Conservation (phyloP, 2,113 vertebrate species). For the Anhinga anhinga region DNA sequence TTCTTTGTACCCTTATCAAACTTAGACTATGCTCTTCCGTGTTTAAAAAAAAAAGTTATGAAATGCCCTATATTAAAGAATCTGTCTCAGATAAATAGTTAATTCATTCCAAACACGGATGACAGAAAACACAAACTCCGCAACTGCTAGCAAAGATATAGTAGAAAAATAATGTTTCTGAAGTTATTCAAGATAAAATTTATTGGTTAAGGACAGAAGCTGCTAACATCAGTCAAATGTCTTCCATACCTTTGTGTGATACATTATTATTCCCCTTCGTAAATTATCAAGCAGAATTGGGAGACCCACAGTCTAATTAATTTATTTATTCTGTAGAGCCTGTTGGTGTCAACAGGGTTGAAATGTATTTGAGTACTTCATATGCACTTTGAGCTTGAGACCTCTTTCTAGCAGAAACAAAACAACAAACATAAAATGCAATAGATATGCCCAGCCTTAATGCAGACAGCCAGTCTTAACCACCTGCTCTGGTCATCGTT, state of each 20-base stretch:
- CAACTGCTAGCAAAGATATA: background rate
- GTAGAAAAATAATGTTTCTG: slow-evolving; percentile 1
- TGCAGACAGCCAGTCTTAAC: background rate
- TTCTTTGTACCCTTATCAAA: background rate
- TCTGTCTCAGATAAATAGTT: background rate
- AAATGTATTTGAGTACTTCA: slow-evolving; percentile 33
- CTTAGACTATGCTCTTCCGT: background rate
- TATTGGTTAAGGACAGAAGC: background rate
- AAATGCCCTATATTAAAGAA: background rate
- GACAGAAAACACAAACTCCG: background rate
- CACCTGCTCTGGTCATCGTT: background rate
- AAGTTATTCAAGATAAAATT: slow-evolving; percentile 14
- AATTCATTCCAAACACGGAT: background rate
- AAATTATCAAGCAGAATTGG: background rate
- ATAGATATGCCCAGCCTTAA: background rate
- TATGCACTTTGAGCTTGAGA: background rate
- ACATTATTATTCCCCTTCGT: background rate
- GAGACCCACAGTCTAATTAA: background rate
- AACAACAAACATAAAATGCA: background rate
- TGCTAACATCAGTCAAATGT: slow-evolving; percentile 10
- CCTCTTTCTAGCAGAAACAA: slow-evolving; percentile 15
- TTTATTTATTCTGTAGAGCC: background rate
- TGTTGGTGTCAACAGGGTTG: background rate
- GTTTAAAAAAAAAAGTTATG: background rate
- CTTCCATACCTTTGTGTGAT: background rate